phyloP scores from a whole-genome alignment of 2,888 invertebrate genomes.

The Podabrus alpinus region DNA sequence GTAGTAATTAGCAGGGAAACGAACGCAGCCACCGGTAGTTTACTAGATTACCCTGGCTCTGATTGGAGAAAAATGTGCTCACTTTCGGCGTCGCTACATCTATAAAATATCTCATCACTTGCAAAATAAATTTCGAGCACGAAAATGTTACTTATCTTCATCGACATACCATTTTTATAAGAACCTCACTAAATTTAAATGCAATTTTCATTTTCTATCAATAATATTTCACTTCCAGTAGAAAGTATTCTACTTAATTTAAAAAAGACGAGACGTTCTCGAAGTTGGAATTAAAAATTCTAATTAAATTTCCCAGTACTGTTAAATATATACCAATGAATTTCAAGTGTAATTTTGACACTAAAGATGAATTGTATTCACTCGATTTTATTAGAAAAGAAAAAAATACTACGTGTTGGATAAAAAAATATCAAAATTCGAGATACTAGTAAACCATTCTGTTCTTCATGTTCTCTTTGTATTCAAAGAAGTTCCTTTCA shows the following conservation, averaged over 20 bases:
- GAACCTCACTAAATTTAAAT: not conserved
- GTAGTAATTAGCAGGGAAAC: conserved; percentile 29
- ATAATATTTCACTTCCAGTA: not conserved
- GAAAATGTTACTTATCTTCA: conserved; percentile 1
- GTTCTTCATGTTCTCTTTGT: not conserved
- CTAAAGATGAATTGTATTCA: not conserved
- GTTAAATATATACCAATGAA: not conserved
- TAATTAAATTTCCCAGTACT: not conserved
- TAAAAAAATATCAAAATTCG: not conserved
- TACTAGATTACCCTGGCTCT: conserved; percentile 27
- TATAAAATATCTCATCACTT: conserved; percentile 18
- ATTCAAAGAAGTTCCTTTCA: not conserved
- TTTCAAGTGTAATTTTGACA: not conserved
- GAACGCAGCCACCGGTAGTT: conserved; percentile 26
- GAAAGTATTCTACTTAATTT: not conserved
- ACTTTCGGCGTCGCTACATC: conserved; percentile 14
- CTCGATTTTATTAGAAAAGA: not conserved
- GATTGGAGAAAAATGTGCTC: conserved; percentile 26
- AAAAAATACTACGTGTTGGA: not conserved
- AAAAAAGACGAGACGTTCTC: not conserved
- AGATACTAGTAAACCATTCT: not conserved
- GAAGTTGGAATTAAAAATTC: not conserved
- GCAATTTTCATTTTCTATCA: not conserved
- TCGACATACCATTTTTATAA: not conserved
- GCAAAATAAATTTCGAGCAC: not conserved